Percentiles rank a stretch among this genome's conserved stretches.
Evolutionary conservation across 2,888 invertebrate genomes (phyloP).

Genomic region (Andrena praecox): DNA sequence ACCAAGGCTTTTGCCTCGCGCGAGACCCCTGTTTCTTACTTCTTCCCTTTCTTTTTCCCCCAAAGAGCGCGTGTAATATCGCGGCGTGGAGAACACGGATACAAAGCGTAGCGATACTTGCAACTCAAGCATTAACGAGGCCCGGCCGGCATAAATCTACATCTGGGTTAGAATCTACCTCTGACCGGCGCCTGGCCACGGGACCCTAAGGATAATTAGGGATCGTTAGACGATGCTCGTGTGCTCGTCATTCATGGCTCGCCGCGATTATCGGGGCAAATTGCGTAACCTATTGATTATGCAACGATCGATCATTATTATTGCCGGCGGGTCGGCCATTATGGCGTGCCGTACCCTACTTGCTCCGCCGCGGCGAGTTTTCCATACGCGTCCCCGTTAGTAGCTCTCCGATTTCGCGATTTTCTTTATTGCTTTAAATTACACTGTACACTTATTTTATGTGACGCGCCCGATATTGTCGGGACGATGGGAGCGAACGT

Average conservation of each 20-base stretch:
- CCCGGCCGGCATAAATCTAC: constrained; percentile 56
- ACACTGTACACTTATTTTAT: constrained; percentile 39
- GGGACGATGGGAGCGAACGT: constrained; percentile 6
- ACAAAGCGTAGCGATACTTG: constrained; percentile 29
- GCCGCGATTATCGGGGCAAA: constrained; percentile 60
- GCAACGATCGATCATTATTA: constrained; percentile 70
- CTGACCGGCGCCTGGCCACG: constrained; percentile 42
- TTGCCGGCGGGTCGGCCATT: constrained; percentile 42
- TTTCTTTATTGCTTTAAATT: constrained; percentile 55
- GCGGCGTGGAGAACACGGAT: constrained; percentile 21
- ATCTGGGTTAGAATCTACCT: constrained; percentile 55
- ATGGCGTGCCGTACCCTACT: constrained; percentile 49
- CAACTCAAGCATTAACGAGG: constrained; percentile 57
- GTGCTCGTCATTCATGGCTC: constrained; percentile 69
- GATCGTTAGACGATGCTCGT: constrained; percentile 65
- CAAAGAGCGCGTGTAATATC: constrained; percentile 10
- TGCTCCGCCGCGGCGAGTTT: constrained; percentile 33
- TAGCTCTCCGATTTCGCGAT: constrained; percentile 58
- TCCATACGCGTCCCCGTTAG: constrained; percentile 47
- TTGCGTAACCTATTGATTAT: constrained; percentile 71
- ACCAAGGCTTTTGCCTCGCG: constrained; percentile 2
- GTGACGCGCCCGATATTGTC: constrained; percentile 37
- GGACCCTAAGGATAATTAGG: constrained; percentile 64
- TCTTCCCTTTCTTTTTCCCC: neutral
- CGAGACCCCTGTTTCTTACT: neutral